These are phyloP conservation scores for Equus przewalskii DNA, from an alignment of 2,113 vertebrate species.

Conservation along the genomic window DNA sequence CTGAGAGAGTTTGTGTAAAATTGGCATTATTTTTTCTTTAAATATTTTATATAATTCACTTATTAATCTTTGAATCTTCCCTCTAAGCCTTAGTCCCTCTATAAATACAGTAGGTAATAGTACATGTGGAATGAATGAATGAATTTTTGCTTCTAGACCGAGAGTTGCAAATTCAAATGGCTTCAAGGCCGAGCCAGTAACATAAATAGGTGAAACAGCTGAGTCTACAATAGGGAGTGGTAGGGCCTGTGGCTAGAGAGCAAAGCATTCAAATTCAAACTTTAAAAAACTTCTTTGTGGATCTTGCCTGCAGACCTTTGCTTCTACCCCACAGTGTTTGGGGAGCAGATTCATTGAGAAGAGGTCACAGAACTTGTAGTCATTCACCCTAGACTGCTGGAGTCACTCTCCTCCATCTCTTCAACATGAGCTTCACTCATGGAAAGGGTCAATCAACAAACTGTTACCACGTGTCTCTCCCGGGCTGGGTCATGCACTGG, in stretches of 20 bases:
- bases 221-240: not conserved
- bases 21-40: not conserved
- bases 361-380: accelerated
- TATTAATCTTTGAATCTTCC: not conserved
- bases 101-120: too few species aligned
- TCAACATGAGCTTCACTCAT: accelerated
- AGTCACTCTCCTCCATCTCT: accelerated
- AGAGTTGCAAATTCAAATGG: not conserved
- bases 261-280: not conserved
- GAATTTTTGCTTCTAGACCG: not conserved
- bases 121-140: not conserved
- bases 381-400: not conserved
- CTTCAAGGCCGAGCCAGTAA: not conserved
- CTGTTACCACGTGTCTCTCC: accelerated
- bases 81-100: not conserved
- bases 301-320: not conserved
- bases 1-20: not conserved
- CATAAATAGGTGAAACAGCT: not conserved
- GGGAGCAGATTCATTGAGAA: not conserved
- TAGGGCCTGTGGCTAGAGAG: not conserved
- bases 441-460: not conserved
- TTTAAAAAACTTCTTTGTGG: not conserved
- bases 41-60: not conserved
- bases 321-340: accelerated
- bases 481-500: not conserved